Base-by-base conservation (phyloP, 2,888 invertebrate genomes). In the Drosophila differens region DNA sequence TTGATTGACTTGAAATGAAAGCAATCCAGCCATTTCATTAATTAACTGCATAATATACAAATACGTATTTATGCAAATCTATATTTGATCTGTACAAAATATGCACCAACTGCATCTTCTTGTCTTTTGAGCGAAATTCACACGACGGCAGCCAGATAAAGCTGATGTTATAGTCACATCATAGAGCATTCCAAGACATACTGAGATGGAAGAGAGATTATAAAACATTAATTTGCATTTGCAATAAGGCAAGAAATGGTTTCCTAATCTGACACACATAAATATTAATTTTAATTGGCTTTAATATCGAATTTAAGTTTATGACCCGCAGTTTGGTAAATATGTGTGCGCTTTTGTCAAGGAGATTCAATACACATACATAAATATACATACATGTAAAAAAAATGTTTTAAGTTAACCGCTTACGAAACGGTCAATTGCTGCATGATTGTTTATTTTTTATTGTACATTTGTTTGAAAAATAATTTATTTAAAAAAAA, bases 401-500 rank as follows among this genome's bases (percentile, higher is more conserved):
- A 25, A 25, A 25, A 25, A 25, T 28, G 3, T 28, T 25, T 25
- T 33, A 81, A 78, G 66, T 73, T 54, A 70, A 79, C 69, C 80
- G 75, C 57, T 79, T 74, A 71, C 62, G 74, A 76, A 82, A 65
- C 59, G 72, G 76, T 80, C 72, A 84, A 85, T 81, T 83, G 83
- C 79, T 76, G 81, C 85, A 79, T 85, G 67, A 73, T 74, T 68
- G 37, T 74, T 74, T 77, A 70, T 65, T 39, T 72, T 12, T 69
- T 52, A 64, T 73, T 87, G 74, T 84, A 77, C 76, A 85, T 77
- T 82, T 87, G 70, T 76, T 79, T 77, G 74, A 71, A 72, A 69
- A 75, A 74, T 67, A 66, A 64, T 67, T 64, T 57, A 68, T 55
- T 57, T 37, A 61, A 60, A 66, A 65, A 64, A 14, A 76, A 75